Conservation (phyloP, 2,797 vertebrate genomes). For the Gephyroberyx darwinii region DNA sequence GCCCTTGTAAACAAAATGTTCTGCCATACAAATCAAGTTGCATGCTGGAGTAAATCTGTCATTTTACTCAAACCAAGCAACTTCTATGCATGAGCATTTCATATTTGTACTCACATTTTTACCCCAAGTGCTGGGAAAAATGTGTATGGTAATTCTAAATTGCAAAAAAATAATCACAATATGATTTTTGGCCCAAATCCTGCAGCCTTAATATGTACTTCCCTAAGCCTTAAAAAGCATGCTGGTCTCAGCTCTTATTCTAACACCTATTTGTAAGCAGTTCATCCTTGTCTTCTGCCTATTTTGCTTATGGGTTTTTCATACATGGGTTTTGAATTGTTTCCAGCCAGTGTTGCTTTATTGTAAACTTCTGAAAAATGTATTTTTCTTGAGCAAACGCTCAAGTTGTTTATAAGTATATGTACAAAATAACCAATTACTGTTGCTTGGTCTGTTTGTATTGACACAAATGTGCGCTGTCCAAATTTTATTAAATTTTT, state of each 20-base stretch:
- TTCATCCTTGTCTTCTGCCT: not conserved
- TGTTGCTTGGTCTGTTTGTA: slow-evolving; percentile 57
- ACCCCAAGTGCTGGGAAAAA: slow-evolving; percentile 1
- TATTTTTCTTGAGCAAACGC: slow-evolving; percentile 35
- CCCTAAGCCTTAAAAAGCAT: not conserved
- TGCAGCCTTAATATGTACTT: slow-evolving; percentile 15
- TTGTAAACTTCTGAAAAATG: not conserved
- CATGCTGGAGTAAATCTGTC: slow-evolving; percentile 30
- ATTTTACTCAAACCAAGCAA: slow-evolving; percentile 19
- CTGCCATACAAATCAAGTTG: slow-evolving; percentile 9
- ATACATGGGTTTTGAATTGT: not conserved
- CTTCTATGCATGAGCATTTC: slow-evolving; percentile 5
- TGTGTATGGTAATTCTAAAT: slow-evolving; percentile 17
- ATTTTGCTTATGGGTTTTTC: slow-evolving; percentile 12
- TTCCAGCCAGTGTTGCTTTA: not conserved
- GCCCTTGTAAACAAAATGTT: slow-evolving; percentile 15
- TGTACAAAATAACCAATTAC: slow-evolving; percentile 68
- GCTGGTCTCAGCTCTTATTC: slow-evolving; percentile 1
- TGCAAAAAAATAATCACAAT: not conserved
- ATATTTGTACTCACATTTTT: not conserved
- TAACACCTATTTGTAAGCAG: not conserved
- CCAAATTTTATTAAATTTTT: slow-evolving; percentile 61
- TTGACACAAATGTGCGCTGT: slow-evolving; percentile 40
- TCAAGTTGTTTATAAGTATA: slow-evolving; percentile 56
- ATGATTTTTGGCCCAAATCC: not conserved